Percentiles rank a stretch among this genome's conserved stretches.
Evolutionary conservation across 1,140 invertebrate genomes (phyloP).

Genomic region (Zaprionus kolodkinae): DNA sequence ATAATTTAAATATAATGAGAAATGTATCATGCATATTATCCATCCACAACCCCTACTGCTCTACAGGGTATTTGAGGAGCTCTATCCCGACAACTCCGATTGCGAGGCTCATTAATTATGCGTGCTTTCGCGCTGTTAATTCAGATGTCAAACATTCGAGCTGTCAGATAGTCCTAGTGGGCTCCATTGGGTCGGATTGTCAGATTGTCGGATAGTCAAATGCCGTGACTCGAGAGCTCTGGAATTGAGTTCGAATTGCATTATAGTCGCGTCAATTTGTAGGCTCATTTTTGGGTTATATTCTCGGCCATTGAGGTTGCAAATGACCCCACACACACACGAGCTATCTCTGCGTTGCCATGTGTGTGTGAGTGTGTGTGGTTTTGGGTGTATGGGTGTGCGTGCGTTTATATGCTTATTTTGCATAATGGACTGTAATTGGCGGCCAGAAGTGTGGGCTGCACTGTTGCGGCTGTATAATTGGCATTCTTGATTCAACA

Average conservation of each 20-base stretch:
- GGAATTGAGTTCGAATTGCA: slow-evolving; percentile 55
- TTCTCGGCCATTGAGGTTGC: no score
- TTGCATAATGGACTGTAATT: slow-evolving; percentile 78
- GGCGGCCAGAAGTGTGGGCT: slow-evolving; percentile 21
- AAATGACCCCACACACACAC: not conserved
- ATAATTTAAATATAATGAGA: no score
- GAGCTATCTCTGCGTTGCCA: not conserved
- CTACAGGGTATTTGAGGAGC: not conserved
- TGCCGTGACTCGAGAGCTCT: slow-evolving; percentile 16
- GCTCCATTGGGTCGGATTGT: not conserved
- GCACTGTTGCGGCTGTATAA: slow-evolving; percentile 54
- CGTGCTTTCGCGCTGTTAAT: slow-evolving; percentile 47
- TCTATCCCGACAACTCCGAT: not conserved
- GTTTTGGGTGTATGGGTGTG: slow-evolving; percentile 5
- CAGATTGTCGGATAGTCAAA: slow-evolving; percentile 2
- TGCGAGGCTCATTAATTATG: slow-evolving; percentile 54
- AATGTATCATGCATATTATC: no score
- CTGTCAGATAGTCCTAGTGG: slow-evolving; percentile 7
- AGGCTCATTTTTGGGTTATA: slow-evolving; percentile 26
- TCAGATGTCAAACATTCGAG: slow-evolving; percentile 44
- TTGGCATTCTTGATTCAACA: slow-evolving; percentile 47
- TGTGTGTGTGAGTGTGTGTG: slow-evolving; percentile 2
- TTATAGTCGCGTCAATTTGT: slow-evolving; percentile 59
- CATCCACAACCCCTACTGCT: not conserved
- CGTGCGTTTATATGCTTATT: slow-evolving; percentile 63